phyloP scores from a whole-genome alignment of 2,888 invertebrate species.

The Chamaedrilus cognettii region DNA sequence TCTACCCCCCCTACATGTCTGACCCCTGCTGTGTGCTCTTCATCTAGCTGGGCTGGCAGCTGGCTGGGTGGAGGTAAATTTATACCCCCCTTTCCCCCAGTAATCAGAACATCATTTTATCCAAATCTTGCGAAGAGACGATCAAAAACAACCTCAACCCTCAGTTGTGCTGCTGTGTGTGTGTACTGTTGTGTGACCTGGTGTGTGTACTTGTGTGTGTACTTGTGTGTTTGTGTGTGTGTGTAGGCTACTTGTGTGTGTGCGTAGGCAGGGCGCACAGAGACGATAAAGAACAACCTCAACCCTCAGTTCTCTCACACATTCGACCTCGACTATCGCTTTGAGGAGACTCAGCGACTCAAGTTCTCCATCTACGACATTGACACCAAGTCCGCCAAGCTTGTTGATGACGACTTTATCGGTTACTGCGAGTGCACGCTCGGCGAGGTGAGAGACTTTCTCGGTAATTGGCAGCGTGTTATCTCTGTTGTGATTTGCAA shows the following conservation, averaged over 20 bases:
- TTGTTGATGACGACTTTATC: constrained; percentile 44
- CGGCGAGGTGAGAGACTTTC: constrained; percentile 44
- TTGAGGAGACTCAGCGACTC: constrained; percentile 65
- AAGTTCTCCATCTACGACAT: constrained; percentile 62
- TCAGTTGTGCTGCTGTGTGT: no score
- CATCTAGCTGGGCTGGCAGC: not conserved
- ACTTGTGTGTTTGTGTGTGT: no score
- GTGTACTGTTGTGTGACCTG: no score
- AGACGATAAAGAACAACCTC: constrained; percentile 52
- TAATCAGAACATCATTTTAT: no score
- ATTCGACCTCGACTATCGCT: constrained; percentile 64
- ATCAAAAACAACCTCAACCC: constrained; percentile 54
- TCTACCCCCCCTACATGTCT: not conserved
- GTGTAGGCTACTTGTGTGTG: no score
- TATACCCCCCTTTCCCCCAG: no score
- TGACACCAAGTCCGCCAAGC: constrained; percentile 49
- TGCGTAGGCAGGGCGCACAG: constrained; percentile 53
- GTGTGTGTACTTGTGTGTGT: no score
- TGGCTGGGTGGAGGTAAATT: no score
- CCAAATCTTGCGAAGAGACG: constrained; percentile 58
- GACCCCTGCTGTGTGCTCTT: not conserved
- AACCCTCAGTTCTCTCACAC: constrained; percentile 56
- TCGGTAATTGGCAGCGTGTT: no score
- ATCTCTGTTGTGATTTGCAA: no score
- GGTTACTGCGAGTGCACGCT: constrained; percentile 54